A percentile compares a stretch with the other conserved stretches of the same genome.
Evolutionary conservation across 2,888 invertebrate species (phyloP).

Genomic region (Agrochola litura): DNA sequence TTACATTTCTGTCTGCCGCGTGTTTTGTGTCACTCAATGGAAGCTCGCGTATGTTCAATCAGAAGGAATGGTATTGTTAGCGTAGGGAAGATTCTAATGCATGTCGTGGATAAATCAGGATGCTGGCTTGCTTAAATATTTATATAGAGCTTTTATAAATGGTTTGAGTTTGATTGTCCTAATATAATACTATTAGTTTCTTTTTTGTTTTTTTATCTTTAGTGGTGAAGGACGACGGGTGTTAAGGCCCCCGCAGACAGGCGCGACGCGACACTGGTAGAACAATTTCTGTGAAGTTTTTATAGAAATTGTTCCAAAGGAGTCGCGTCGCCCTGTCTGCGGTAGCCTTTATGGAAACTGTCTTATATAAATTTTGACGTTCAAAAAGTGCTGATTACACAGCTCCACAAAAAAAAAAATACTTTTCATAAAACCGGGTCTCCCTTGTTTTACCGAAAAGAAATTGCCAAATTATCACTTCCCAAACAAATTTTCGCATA

Average conservation of each 20-base stretch:
- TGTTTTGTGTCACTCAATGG: constrained; percentile 39
- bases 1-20: not conserved
- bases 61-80: constrained; percentile 53
- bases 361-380: no score
- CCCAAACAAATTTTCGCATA: no score
- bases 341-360: no score
- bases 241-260: not conserved
- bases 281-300: not conserved
- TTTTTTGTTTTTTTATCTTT: not conserved
- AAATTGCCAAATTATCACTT: no score
- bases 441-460: no score
- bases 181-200: not conserved
- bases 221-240: not conserved
- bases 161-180: not conserved
- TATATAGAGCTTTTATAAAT: not conserved
- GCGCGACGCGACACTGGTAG: not conserved
- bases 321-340: no score
- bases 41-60: constrained; percentile 11
- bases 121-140: not conserved
- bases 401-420: no score
- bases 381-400: no score
- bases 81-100: constrained; percentile 2
- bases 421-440: no score
- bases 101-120: constrained; percentile 15
- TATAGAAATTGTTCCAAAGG: not conserved